A percentile compares a stretch with the other conserved stretches of the same genome.
Evolutionary conservation across 92 coral and sea anemone species (phyloP).

Genomic region (Porites lobata): DNA sequence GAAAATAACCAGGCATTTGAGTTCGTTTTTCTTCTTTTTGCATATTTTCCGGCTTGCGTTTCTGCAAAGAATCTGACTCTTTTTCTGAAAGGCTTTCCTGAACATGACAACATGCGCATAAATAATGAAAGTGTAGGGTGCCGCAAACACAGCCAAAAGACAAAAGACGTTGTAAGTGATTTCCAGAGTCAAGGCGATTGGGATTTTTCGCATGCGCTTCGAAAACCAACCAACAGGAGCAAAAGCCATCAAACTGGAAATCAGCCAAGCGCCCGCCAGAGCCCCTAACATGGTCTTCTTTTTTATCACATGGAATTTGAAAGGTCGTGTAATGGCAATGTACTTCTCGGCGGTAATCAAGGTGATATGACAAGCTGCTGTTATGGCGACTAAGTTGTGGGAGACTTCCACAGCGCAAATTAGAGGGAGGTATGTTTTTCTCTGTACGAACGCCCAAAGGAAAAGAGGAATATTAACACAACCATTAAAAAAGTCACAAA

Average conservation of each 20-base stretch:
- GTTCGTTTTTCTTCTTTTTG: conserved; percentile 45
- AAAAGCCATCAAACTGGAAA: conserved; percentile 64
- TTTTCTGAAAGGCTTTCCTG: conserved; percentile 43
- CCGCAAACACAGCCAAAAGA: conserved; percentile 59
- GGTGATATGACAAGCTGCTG: conserved; percentile 76
- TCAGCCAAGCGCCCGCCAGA: conserved; percentile 68
- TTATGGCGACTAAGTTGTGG: conserved; percentile 69
- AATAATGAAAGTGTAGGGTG: conserved; percentile 71
- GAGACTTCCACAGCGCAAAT: conserved; percentile 46
- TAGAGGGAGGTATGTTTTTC: not conserved
- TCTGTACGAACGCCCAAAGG: conserved; percentile 9
- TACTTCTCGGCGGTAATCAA: conserved; percentile 86
- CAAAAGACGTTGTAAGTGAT: conserved; percentile 72
- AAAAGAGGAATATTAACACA: conserved; percentile 56
- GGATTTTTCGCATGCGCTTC: not conserved
- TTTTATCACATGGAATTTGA: conserved; percentile 74
- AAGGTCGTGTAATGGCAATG: conserved; percentile 82
- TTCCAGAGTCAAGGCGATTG: conserved; percentile 23
- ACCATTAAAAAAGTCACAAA: conserved; percentile 77
- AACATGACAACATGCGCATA: conserved; percentile 72
- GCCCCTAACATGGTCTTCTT: conserved; percentile 50
- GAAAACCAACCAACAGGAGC: conserved; percentile 70
- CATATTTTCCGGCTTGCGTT: not conserved
- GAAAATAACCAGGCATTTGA: conserved; percentile 70
- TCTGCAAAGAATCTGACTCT: not conserved